These are phyloP conservation scores for Germaria angustata DNA, from an alignment of 2,888 invertebrate genomes.

Conservation along the genomic window DNA sequence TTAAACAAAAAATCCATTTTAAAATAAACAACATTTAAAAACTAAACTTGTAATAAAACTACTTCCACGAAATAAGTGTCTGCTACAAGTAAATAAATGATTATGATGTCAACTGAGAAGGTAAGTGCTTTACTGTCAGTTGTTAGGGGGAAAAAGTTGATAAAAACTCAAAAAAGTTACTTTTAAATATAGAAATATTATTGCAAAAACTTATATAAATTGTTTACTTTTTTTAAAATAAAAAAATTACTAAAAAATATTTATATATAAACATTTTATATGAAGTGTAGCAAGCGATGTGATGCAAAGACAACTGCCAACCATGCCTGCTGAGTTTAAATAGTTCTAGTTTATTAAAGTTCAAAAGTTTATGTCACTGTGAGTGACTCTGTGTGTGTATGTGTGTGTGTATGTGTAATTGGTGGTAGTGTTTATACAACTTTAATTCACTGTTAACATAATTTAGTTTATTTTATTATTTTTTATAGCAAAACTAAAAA, in stretches of 20 bases:
- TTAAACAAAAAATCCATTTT: neutral
- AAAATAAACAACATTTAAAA: neutral
- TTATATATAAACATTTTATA: neutral
- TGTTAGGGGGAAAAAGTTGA: neutral
- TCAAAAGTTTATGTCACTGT: conserved; percentile 25
- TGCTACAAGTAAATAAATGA: neutral
- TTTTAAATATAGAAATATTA: neutral
- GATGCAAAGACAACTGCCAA: neutral
- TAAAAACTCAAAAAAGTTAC: neutral
- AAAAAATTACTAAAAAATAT: too few relatives aligned
- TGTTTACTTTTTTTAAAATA: conserved; percentile 15
- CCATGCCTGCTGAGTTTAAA: conserved; percentile 33
- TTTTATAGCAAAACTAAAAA: conserved; percentile 19
- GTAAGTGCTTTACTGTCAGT: conserved; percentile 41
- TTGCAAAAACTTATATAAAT: neutral
- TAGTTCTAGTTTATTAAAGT: conserved; percentile 48
- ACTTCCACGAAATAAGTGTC: neutral
- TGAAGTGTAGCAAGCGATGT: conserved; percentile 1
- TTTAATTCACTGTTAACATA: conserved; percentile 56
- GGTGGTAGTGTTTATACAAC: conserved; percentile 29
- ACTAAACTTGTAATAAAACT: neutral
- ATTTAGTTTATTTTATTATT: conserved; percentile 39
- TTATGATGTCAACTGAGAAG: conserved; percentile 46
- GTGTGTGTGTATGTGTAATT: neutral
- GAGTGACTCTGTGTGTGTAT: neutral